Evolutionary conservation across 1,140 invertebrate genomes (phyloP).

Genomic region (Nasonia vitripennis): DNA sequence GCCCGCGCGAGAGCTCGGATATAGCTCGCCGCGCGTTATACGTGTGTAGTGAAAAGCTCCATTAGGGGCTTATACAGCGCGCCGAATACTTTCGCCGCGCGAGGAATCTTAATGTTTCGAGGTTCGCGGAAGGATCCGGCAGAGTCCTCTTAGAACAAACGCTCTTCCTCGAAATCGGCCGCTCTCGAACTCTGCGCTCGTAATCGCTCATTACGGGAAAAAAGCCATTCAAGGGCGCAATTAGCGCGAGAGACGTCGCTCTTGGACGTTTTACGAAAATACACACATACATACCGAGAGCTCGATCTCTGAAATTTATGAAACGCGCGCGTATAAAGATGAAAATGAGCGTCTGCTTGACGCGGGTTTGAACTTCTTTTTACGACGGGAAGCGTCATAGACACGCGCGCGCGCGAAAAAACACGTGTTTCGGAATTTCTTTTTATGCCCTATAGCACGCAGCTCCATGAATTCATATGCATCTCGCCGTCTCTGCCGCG

Average conservation of each 20-base stretch:
- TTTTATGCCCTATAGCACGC: not conserved
- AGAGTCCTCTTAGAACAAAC: slow-evolving; percentile 19
- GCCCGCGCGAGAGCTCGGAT: slow-evolving; percentile 35
- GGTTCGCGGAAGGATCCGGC: slow-evolving; percentile 60
- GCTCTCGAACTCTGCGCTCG: slow-evolving; percentile 17
- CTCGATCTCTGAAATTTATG: not conserved
- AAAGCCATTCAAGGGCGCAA: slow-evolving; percentile 5
- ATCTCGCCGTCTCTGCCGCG: not conserved
- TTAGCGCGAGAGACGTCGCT: not conserved
- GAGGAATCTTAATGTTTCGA: slow-evolving; percentile 65
- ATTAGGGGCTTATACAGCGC: slow-evolving; percentile 54
- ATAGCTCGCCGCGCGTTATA: not conserved
- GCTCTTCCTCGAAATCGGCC: slow-evolving; percentile 38
- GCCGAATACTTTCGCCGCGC: slow-evolving; percentile 38
- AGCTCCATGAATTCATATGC: not conserved
- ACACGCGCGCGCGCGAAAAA: slow-evolving; percentile 6
- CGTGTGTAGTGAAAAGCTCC: slow-evolving; percentile 46
- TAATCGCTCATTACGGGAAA: slow-evolving; percentile 50
- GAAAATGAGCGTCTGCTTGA: not conserved
- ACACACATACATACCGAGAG: no score
- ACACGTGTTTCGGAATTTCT: slow-evolving; percentile 38
- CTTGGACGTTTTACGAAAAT: not conserved
- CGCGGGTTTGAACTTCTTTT: slow-evolving; percentile 19
- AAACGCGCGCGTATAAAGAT: not conserved
- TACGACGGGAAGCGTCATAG: slow-evolving; percentile 44